Base-by-base conservation (phyloP, 2,113 vertebrate genomes). In the Pithys albifrons region DNA sequence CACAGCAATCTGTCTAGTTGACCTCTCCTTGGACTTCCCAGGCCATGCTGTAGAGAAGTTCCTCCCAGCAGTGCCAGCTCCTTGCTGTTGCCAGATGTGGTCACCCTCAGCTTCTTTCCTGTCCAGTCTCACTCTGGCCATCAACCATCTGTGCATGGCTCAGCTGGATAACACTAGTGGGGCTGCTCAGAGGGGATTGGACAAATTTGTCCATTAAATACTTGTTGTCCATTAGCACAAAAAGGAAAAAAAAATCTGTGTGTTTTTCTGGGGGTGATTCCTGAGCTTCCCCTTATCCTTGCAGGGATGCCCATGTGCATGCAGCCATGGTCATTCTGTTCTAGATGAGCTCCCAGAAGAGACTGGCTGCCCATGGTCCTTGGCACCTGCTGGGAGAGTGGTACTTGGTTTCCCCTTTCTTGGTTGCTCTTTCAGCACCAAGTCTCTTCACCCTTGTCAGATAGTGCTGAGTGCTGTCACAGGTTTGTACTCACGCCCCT, bases 41-140 rank as follows among this genome's bases (percentile, higher is more conserved):
- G 29, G 7, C 27, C 1, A 2, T 0, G 6, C 46, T 61, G 23
- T 69, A 33, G 55, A 29, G 51, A 64, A 81, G 23, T 19, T 73
- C 7, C 25, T 48, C 20, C 24, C 29, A 9, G 37, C 35, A 62
- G 15, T 10, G 12, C 51, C 73, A 87, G 3, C 22, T 88, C 67
- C 28, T 41, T 69, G 43, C 71, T 39, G n/a, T 39, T 76, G n/a
- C 72, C n/a, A 0, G 0, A 0, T 69, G 43, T 62, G 57, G 17
- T 24, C 3, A 2, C 18, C 10, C 1, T 2, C 7, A 58, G 17
- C 12, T 31, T 57, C 75, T 46, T 59, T 72, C 35, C 70, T 67
- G 54, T 27, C 10, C 39, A 7, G 43, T 52, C 22, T 72, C 77
- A 58, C 29, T 55, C 17, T 73, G 67, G 9, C 48, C 66, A 31